Conservation (phyloP, 2,113 vertebrate genomes). For the Lagopus leucura region DNA sequence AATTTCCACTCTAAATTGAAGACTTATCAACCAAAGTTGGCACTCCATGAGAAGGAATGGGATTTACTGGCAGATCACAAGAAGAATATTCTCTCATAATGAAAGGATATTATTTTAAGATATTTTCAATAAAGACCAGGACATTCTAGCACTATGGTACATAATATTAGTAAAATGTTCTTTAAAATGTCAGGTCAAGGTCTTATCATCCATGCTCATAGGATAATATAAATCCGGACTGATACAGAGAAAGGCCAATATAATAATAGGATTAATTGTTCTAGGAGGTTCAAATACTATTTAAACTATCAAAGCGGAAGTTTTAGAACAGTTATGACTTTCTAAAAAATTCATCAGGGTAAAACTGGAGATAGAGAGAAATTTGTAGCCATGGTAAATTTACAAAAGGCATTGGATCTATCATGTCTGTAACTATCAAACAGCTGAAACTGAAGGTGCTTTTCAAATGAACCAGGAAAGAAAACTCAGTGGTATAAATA, state of each 20-base stretch:
- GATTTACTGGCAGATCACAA: neutral
- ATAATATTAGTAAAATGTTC: neutral
- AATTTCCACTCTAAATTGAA: neutral
- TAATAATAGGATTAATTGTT: neutral
- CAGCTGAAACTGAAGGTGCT: neutral
- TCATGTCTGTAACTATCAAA: neutral
- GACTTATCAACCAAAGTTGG: neutral
- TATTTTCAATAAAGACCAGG: neutral
- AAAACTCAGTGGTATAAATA: neutral
- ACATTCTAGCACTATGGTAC: neutral
- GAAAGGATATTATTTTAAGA: neutral
- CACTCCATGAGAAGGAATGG: neutral
- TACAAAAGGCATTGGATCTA: neutral
- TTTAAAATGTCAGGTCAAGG: neutral
- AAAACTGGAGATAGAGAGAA: neutral
- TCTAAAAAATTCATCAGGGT: neutral
- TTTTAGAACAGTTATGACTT: neutral
- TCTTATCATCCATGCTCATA: neutral
- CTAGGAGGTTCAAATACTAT: neutral
- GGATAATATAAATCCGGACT: neutral
- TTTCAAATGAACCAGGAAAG: neutral
- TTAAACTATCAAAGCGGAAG: neutral
- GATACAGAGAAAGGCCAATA: neutral
- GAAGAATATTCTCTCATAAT: neutral
- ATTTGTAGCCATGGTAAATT: neutral